Evolutionary conservation across 2,888 invertebrate species (phyloP).

Genomic region (Heliconius hortense): DNA sequence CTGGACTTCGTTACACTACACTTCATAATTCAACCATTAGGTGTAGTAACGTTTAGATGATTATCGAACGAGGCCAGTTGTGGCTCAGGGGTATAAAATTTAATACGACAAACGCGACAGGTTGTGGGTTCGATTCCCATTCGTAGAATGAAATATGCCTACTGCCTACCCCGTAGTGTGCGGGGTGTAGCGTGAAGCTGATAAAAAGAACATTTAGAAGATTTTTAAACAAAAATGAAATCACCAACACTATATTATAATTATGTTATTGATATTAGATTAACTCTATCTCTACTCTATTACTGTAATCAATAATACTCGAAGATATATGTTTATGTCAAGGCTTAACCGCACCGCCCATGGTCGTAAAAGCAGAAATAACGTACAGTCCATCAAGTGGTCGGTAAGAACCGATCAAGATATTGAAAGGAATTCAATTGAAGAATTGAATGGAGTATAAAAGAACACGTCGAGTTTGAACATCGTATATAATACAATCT

Average conservation of each 20-base stretch:
- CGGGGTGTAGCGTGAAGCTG: too few relatives aligned
- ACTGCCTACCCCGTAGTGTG: too few relatives aligned
- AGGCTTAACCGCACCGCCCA: constrained; percentile 9
- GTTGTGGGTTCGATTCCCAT: too few relatives aligned
- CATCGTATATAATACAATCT: constrained; percentile 32
- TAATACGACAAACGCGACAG: too few relatives aligned
- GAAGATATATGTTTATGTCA: constrained; percentile 13
- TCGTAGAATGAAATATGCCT: too few relatives aligned
- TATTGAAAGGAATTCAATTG: constrained; percentile 43
- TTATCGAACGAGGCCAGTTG: not conserved
- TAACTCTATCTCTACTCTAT: not conserved
- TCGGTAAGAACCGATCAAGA: constrained; percentile 36
- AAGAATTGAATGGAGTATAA: constrained; percentile 39
- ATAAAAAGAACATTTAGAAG: not conserved
- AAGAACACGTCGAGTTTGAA: constrained; percentile 36
- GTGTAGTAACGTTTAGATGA: constrained; percentile 17
- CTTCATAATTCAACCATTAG: too few relatives aligned
- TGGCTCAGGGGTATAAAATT: too few relatives aligned
- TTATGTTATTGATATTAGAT: not conserved
- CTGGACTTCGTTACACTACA: too few relatives aligned
- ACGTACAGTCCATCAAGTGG: constrained; percentile 32
- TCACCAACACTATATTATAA: not conserved
- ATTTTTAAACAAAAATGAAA: not conserved
- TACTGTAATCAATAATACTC: not conserved
- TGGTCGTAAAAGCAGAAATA: constrained; percentile 34